Evolutionary conservation across 2,113 vertebrate genomes (phyloP).

Genomic region (Cinclus mexicanus): DNA sequence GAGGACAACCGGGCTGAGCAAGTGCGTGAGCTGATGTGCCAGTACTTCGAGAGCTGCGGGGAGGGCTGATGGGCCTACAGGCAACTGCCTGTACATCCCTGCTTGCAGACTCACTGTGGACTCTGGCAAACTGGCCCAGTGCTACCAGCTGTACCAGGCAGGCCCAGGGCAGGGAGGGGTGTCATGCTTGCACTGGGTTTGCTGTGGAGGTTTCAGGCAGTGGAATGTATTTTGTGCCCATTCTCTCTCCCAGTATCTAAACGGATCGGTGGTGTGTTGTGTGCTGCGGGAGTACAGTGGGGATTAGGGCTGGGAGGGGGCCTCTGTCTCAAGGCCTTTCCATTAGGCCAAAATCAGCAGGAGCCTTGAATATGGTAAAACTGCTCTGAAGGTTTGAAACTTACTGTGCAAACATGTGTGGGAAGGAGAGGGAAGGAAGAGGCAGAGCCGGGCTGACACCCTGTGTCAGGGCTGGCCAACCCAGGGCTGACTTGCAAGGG

Average conservation of each 20-base stretch:
- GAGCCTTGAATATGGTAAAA: background rate
- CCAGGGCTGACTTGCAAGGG: background rate
- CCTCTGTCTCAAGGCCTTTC: background rate
- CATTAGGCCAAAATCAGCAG: accelerated
- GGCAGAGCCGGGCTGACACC: background rate
- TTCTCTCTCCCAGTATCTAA: background rate
- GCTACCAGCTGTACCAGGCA: accelerated
- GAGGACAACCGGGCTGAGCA: conserved; percentile 75
- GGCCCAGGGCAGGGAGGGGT: accelerated
- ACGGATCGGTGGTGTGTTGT: background rate
- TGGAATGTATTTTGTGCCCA: background rate
- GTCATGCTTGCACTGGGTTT: accelerated
- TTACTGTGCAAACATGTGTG: background rate
- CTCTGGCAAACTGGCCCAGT: background rate
- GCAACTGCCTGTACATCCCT: background rate
- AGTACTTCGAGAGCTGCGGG: conserved; percentile 77
- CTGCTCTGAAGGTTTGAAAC: background rate
- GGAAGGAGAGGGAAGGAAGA: background rate
- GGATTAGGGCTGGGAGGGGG: background rate
- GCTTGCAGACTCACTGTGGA: accelerated
- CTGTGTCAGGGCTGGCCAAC: no score
- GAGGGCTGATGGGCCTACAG: background rate
- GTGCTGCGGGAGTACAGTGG: background rate
- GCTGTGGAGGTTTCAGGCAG: background rate
- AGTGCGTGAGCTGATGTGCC: conserved; percentile 77